A percentile compares a stretch with the other conserved stretches of the same genome.
phyloP scores from a whole-genome alignment of 2,888 invertebrate genomes.

The Pollenia labialis region DNA sequence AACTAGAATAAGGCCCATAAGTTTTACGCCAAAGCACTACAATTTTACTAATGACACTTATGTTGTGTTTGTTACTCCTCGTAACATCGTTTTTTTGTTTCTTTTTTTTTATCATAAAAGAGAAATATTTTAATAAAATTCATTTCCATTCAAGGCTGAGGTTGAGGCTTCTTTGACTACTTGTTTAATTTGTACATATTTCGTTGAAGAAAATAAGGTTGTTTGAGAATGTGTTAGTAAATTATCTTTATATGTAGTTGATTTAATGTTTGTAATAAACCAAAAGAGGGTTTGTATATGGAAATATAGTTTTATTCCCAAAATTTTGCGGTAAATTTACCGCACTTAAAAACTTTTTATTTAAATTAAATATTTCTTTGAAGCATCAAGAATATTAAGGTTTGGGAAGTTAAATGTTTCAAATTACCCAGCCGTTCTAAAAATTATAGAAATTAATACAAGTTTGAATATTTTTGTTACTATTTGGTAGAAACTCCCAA shows the following conservation, averaged over 20 bases:
- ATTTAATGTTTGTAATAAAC: too few species aligned
- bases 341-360: too few species aligned
- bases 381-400: too few species aligned
- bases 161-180: neutral
- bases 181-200: constrained; percentile 18
- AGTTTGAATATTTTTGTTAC: too few species aligned
- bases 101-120: neutral
- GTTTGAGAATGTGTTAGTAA: neutral
- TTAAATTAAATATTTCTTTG: too few species aligned
- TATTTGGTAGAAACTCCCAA: too few species aligned
- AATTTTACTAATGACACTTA: constrained; percentile 58
- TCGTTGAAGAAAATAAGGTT: neutral
- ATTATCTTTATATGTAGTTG: neutral
- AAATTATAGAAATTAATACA: too few species aligned
- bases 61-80: constrained; percentile 46
- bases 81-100: constrained; percentile 29
- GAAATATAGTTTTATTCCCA: too few species aligned
- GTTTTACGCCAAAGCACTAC: constrained; percentile 25
- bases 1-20: constrained; percentile 9
- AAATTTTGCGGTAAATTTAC: too few species aligned
- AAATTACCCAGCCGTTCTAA: too few species aligned
- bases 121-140: constrained; percentile 27
- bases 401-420: too few species aligned
- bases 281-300: too few species aligned
- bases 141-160: constrained; percentile 44